phyloP scores from a whole-genome alignment of 2,797 vertebrate genomes.

The Pantherophis alleghaniensis region DNA sequence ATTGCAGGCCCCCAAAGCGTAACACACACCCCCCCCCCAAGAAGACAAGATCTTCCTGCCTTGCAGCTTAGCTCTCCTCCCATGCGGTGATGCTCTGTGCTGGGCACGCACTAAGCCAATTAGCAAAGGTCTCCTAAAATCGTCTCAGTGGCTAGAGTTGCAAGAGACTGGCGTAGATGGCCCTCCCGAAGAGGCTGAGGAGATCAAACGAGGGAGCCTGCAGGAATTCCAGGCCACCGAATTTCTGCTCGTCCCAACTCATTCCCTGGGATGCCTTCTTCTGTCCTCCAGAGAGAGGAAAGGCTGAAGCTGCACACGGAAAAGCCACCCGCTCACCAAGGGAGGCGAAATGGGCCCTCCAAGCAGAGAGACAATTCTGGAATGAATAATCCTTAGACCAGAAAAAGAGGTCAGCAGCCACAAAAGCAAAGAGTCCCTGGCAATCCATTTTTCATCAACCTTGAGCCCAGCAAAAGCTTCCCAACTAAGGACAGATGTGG shows the following conservation, averaged over 20 bases:
- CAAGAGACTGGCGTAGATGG: constrained; percentile 49
- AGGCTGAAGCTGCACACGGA: constrained; percentile 22
- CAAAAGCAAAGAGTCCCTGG: neutral
- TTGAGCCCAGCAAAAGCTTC: neutral
- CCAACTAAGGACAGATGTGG: neutral
- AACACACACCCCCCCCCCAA: accelerated
- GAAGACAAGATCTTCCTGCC: neutral
- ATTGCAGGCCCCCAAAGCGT: neutral
- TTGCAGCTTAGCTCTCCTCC: neutral
- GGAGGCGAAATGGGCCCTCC: neutral
- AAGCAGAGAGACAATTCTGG: neutral
- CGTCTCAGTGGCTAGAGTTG: constrained; percentile 38
- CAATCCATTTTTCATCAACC: neutral
- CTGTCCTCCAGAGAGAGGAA: constrained; percentile 51
- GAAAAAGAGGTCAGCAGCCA: neutral
- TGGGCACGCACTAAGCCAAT: constrained; percentile 32
- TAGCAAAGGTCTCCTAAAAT: constrained; percentile 40
- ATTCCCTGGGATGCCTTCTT: constrained; percentile 22
- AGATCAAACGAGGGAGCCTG: constrained; percentile 45
- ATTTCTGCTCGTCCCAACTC: constrained; percentile 50
- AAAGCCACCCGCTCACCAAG: neutral
- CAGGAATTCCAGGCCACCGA: constrained; percentile 43
- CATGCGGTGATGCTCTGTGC: neutral
- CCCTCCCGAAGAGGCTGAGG: constrained; percentile 40
- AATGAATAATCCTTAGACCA: neutral